Evolutionary conservation across 2,113 vertebrate genomes (phyloP).

Genomic region (Dinomys branickii): DNA sequence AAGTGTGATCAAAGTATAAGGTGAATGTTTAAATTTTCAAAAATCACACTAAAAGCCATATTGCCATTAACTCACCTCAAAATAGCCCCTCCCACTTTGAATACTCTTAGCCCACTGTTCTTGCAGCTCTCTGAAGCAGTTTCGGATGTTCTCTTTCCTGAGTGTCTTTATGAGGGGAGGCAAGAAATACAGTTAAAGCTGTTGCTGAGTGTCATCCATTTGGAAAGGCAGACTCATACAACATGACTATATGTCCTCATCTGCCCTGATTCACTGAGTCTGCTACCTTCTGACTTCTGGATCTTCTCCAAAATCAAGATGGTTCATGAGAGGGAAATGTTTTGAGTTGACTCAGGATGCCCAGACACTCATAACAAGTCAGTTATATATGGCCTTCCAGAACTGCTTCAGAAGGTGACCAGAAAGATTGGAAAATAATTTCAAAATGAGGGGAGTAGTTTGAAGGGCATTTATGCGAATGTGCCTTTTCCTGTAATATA

Average conservation of each 20-base stretch:
- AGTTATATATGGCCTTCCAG: background rate
- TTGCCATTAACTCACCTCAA: background rate
- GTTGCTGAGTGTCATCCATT: background rate
- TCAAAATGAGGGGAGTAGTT: background rate
- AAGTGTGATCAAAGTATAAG: background rate
- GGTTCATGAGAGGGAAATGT: background rate
- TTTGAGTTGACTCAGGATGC: background rate
- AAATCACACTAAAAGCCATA: background rate
- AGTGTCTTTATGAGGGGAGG: background rate
- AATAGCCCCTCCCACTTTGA: background rate
- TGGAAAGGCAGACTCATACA: background rate
- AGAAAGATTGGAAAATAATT: background rate
- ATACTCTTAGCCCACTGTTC: background rate
- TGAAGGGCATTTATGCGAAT: background rate
- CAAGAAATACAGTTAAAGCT: background rate
- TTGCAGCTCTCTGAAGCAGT: background rate
- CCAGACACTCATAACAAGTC: background rate
- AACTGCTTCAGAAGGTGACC: background rate
- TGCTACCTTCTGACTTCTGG: background rate
- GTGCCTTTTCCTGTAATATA: background rate
- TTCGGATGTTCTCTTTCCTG: background rate
- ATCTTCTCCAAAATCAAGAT: background rate
- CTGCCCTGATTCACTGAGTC: background rate
- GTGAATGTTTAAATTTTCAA: background rate
- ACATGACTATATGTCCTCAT: background rate